Conservation (phyloP, 2,888 invertebrate species). For the Drosophila meridionalis region DNA sequence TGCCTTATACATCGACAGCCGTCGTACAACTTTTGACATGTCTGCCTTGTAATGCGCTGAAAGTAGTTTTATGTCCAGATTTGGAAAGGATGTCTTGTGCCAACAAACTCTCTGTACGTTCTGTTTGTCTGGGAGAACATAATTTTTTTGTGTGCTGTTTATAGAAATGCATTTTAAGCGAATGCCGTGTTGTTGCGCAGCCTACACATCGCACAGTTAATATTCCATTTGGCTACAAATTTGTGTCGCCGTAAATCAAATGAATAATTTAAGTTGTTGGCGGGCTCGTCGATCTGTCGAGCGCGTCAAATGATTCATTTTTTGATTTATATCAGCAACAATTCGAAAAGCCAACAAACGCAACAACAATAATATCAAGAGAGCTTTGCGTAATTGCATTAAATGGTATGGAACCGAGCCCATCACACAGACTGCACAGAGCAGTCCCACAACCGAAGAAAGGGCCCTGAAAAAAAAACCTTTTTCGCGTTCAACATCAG, state of each 20-base stretch:
- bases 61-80: constrained; percentile 82
- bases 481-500: constrained; percentile 70
- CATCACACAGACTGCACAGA: constrained; percentile 40
- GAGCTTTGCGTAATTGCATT: constrained; percentile 75
- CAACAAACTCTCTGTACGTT: constrained; percentile 11
- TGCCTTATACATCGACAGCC: constrained; percentile 55
- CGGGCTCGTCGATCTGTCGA: constrained; percentile 45
- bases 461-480: constrained; percentile 11
- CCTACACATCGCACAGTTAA: constrained; percentile 10
- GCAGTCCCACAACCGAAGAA: constrained; percentile 26
- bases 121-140: constrained; percentile 30
- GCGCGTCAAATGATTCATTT: constrained; percentile 53
- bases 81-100: constrained; percentile 38
- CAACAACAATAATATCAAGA: constrained; percentile 12
- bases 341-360: constrained; percentile 23
- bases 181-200: neutral
- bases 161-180: constrained; percentile 32
- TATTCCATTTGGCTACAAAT: constrained; percentile 42
- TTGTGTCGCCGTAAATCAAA: constrained; percentile 66
- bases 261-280: constrained; percentile 68
- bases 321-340: constrained; percentile 70
- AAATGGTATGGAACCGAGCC: constrained; percentile 74
- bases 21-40: constrained; percentile 83
- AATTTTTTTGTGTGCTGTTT: constrained; percentile 25
- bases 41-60: constrained; percentile 75